These are phyloP conservation scores for Cecropterus lyciades DNA, from an alignment of 1,140 invertebrate genomes.

Conservation along the genomic window DNA sequence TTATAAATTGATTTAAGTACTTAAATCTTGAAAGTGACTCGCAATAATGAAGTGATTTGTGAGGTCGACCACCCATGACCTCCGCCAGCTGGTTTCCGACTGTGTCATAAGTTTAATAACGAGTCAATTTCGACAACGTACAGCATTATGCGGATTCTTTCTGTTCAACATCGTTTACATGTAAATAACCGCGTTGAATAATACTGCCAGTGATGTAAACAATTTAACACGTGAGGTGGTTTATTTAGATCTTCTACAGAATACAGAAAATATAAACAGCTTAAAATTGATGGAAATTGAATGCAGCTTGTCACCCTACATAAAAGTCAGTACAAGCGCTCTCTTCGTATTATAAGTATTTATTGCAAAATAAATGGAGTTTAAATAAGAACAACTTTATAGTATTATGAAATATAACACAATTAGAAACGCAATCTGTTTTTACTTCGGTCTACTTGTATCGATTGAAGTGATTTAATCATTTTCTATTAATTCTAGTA, in stretches of 20 bases:
- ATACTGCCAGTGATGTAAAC: not conserved
- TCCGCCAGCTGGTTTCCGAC: not conserved
- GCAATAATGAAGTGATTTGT: not conserved
- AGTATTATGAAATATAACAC: too few species aligned
- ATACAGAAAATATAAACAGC: not conserved
- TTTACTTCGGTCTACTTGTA: not conserved
- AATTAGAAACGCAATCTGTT: not conserved
- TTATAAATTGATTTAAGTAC: not conserved
- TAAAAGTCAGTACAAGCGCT: too few species aligned
- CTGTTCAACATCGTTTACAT: not conserved
- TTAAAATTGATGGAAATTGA: too few species aligned
- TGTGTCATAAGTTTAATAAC: constrained; percentile 1
- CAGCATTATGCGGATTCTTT: not conserved
- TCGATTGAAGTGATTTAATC: not conserved
- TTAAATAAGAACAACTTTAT: not conserved
- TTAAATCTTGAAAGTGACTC: not conserved
- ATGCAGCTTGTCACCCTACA: too few species aligned
- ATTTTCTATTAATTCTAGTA: not conserved
- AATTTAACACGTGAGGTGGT: not conserved
- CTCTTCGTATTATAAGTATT: too few species aligned
- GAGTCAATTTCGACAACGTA: not conserved
- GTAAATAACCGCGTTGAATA: not conserved
- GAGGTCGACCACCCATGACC: constrained; percentile 18
- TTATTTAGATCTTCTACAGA: not conserved
- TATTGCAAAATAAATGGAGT: too few species aligned